phyloP scores from a whole-genome alignment of 2,888 invertebrate species.

The Nephrotoma guestfalica region DNA sequence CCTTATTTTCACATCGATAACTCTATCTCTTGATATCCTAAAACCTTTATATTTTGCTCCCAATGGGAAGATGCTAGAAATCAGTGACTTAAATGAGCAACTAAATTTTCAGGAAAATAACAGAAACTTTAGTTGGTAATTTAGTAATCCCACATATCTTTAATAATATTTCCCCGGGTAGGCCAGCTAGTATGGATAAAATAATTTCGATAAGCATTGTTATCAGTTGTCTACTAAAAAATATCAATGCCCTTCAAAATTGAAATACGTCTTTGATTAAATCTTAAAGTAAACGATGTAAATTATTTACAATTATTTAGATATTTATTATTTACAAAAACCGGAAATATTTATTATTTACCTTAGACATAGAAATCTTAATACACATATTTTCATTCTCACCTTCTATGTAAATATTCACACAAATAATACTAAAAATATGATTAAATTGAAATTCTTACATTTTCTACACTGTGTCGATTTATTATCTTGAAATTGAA shows the following conservation, averaged over 20 bases:
- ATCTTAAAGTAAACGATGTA: neutral
- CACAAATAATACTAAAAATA: neutral
- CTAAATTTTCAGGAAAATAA: no score
- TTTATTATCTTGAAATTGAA: neutral
- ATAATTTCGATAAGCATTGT: neutral
- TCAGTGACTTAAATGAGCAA: no score
- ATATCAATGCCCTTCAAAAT: neutral
- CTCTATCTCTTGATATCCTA: no score
- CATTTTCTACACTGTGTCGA: neutral
- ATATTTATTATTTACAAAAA: neutral
- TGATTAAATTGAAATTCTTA: neutral
- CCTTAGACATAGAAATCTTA: neutral
- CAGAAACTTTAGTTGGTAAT: no score
- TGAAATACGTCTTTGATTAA: neutral
- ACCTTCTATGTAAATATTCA: neutral
- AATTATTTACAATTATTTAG: no score
- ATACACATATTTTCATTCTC: neutral
- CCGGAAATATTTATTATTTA: neutral
- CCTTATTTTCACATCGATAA: no score
- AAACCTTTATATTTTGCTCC: no score
- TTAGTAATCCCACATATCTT: no score
- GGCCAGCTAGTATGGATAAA: no score
- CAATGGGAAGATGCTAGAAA: no score
- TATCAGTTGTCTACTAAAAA: neutral
- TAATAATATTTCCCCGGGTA: no score